Evolutionary conservation across 2,888 invertebrate species (phyloP).

Genomic region (Metallyticus violacea): DNA sequence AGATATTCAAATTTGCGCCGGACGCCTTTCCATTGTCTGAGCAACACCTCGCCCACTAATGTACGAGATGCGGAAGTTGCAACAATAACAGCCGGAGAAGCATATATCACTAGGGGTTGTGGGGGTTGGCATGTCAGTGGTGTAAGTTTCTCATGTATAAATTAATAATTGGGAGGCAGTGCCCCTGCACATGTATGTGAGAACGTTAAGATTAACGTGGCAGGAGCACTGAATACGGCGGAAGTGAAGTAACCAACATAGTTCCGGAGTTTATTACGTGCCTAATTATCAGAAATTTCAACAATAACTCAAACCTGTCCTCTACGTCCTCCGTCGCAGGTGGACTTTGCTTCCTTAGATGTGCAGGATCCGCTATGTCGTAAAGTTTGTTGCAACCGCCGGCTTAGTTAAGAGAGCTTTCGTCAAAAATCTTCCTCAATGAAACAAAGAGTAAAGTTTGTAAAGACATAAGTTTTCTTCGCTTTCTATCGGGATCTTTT

Average conservation of each 20-base stretch:
- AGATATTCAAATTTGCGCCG: not conserved
- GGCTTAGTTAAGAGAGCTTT: not conserved
- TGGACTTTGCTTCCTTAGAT: not conserved
- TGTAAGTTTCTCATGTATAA: not conserved
- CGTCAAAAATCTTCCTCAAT: not conserved
- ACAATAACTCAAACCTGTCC: not conserved
- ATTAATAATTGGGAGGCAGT: not conserved
- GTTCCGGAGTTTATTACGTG: not conserved
- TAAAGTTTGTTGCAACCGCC: not conserved
- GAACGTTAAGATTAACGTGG: not conserved
- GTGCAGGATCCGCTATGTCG: not conserved
- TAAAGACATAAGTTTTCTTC: too few species aligned
- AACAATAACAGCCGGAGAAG: not conserved
- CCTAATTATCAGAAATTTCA: not conserved
- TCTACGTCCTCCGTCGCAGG: not conserved
- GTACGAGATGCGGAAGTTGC: not conserved
- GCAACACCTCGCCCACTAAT: not conserved
- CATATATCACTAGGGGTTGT: not conserved
- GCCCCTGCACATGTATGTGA: too few species aligned
- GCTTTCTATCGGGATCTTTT: too few species aligned
- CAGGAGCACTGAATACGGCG: not conserved
- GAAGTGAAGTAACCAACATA: not conserved
- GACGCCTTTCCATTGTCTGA: not conserved
- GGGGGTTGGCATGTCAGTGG: too few species aligned
- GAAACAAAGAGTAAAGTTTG: too few species aligned